Base-by-base conservation (phyloP, 2,113 vertebrate species). In the Andinoacara biseriatus region DNA sequence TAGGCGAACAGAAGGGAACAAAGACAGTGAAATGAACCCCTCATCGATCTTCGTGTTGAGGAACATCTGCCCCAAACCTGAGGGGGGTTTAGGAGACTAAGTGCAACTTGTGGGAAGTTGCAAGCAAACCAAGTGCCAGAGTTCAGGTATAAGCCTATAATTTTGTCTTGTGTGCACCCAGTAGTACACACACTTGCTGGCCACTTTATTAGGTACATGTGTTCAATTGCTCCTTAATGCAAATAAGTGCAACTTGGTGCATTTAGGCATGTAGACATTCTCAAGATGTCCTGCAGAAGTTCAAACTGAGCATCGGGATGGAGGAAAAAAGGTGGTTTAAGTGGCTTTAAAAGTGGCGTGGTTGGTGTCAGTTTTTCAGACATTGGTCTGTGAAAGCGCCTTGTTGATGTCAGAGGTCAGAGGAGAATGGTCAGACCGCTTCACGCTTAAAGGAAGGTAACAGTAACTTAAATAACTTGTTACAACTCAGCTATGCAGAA, bases 31-130 rank as follows among this genome's bases (percentile, higher is more conserved):
- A 91, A 88, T 81, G 78, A 90, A 91, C 85, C 86, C 85, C 89
- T 91, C 87, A 88, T 90, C 93, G 91, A 92, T 93, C 89, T 93
- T 80, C 5, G 69, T 58, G 83, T 91, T 83, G 76, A 86, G 85
- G 85, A 95, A 95, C 94, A 94, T 94, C 93, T 93, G 92, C 78
- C 87, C 77, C 38, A 26, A 85, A 86, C 82, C 91, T 87, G 85
- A 58, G 91, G 91, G 90, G 75, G 72, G 26, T 29, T 43, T 38
- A 40, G 62, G 43, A 75, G 86, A 60, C 74, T 61, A 26, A 3
- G 79, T 69, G 78, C 67, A 80, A 61, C 58, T 86, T 52, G 52
- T 49, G 15, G 60, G 49, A 88, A 85, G 81, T 80, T 72, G 58
- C 33, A 7, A 79, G 87, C 35, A 87, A 83, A 74, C 54, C 35